These are phyloP conservation scores for Ectropis crepuscularia DNA, from an alignment of 2,888 invertebrate genomes.

Conservation along the genomic window DNA sequence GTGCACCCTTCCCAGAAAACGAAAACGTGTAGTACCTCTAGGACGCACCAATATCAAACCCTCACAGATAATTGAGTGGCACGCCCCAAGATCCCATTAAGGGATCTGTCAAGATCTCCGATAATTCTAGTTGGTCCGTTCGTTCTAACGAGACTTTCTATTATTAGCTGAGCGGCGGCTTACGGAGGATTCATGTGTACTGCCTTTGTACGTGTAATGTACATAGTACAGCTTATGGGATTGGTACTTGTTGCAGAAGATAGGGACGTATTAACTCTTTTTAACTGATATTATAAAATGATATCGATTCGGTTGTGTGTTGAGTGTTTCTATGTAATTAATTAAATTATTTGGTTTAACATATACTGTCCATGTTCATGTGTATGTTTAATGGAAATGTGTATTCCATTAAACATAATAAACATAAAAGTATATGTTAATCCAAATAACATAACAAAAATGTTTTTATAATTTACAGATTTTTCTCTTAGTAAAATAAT, in stretches of 20 bases:
- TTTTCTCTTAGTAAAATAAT: too few relatives aligned
- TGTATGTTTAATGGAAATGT: too few relatives aligned
- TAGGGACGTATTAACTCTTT: too few relatives aligned
- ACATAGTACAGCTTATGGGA: neutral
- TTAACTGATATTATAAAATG: too few relatives aligned
- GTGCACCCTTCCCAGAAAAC: slow-evolving; percentile 1
- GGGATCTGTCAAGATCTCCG: slow-evolving; percentile 61
- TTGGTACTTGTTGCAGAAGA: neutral
- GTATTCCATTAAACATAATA: too few relatives aligned
- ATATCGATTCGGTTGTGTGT: too few relatives aligned
- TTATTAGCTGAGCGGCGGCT: slow-evolving; percentile 25
- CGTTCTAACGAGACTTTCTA: slow-evolving; percentile 33
- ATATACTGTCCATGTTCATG: too few relatives aligned
- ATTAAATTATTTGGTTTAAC: too few relatives aligned
- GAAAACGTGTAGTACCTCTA: slow-evolving; percentile 4
- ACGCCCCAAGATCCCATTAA: slow-evolving; percentile 61
- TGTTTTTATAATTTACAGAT: too few relatives aligned
- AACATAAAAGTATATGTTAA: too few relatives aligned
- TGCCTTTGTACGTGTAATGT: slow-evolving; percentile 8
- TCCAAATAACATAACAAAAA: too few relatives aligned
- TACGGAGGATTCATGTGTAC: slow-evolving; percentile 12
- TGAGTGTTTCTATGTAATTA: too few relatives aligned
- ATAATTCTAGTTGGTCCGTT: slow-evolving; percentile 49
- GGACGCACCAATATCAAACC: slow-evolving; percentile 51
- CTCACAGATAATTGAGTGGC: slow-evolving; percentile 65